Conservation (phyloP, 2,113 vertebrate genomes). For the Myotis brandtii region DNA sequence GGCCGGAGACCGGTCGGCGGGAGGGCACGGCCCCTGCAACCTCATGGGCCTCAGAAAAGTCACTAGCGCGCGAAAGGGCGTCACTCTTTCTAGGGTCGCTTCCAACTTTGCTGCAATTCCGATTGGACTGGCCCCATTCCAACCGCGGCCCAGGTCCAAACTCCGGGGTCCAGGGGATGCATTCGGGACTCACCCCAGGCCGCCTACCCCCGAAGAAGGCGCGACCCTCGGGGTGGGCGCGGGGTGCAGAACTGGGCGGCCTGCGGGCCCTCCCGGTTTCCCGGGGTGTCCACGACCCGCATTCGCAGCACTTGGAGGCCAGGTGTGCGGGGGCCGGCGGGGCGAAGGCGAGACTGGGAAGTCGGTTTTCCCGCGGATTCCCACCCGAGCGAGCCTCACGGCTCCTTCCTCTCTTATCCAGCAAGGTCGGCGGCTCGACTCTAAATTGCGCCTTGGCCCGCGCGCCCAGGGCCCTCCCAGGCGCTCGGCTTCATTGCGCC, state of each 20-base stretch:
- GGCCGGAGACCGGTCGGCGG: too few relatives aligned
- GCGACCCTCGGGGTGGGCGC: rapidly evolving
- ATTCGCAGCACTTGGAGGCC: background rate
- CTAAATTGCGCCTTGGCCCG: background rate
- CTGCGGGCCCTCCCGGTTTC: rapidly evolving
- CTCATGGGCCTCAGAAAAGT: background rate
- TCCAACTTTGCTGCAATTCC: background rate
- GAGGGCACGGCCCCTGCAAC: background rate
- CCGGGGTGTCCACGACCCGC: rapidly evolving
- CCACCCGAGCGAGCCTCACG: rapidly evolving
- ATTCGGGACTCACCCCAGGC: background rate
- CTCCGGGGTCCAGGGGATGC: background rate
- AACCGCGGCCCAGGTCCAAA: background rate
- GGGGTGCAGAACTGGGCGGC: rapidly evolving
- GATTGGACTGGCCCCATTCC: background rate
- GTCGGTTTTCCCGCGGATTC: rapidly evolving
- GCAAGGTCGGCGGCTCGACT: rapidly evolving
- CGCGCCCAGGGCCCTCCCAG: background rate
- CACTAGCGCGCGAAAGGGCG: too few relatives aligned
- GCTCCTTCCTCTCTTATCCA: too few relatives aligned
- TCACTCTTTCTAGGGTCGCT: background rate
- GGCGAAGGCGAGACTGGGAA: rapidly evolving
- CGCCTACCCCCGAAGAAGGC: background rate
- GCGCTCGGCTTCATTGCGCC: background rate
- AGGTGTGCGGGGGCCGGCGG: rapidly evolving